Conservation (phyloP, 2,113 vertebrate genomes). For the Tupaia chinensis region DNA sequence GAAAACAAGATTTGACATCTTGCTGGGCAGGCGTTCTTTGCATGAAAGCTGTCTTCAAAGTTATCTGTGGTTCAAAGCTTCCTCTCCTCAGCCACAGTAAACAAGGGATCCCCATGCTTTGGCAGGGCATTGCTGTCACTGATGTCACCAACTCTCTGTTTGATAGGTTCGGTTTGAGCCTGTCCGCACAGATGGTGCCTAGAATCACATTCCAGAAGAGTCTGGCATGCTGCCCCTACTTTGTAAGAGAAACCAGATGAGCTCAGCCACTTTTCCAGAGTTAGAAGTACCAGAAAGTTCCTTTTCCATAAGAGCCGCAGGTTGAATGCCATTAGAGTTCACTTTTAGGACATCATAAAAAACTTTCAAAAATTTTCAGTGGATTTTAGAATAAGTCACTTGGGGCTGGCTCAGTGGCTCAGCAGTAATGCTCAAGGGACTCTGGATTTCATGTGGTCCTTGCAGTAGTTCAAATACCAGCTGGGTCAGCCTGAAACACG, state of each 20-base stretch:
- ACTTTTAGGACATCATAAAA: not conserved
- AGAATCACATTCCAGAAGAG: not conserved
- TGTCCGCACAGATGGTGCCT: not conserved
- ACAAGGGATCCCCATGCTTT: not conserved
- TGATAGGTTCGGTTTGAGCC: not conserved
- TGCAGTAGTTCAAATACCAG: too few relatives aligned
- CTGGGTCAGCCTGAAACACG: too few relatives aligned
- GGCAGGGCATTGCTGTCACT: not conserved
- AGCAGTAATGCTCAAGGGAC: too few relatives aligned
- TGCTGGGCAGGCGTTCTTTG: not conserved
- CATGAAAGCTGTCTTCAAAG: not conserved
- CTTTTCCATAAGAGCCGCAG: not conserved
- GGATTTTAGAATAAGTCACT: slow-evolving; percentile 17
- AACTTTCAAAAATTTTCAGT: not conserved
- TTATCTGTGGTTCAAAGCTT: slow-evolving; percentile 17
- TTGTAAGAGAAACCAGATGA: slow-evolving; percentile 4
- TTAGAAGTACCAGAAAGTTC: not conserved
- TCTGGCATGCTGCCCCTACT: not conserved
- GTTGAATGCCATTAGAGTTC: not conserved
- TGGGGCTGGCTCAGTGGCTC: too few relatives aligned
- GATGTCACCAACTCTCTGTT: too few relatives aligned
- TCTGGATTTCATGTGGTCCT: too few relatives aligned
- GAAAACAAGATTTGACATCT: slow-evolving; percentile 44
- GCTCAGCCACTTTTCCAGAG: not conserved
- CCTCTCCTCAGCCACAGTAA: not conserved